A percentile compares a stretch with the other conserved stretches of the same genome.
Conservation (phyloP, 2,888 invertebrate genomes). For the Caenorhabditis sinica region DNA sequence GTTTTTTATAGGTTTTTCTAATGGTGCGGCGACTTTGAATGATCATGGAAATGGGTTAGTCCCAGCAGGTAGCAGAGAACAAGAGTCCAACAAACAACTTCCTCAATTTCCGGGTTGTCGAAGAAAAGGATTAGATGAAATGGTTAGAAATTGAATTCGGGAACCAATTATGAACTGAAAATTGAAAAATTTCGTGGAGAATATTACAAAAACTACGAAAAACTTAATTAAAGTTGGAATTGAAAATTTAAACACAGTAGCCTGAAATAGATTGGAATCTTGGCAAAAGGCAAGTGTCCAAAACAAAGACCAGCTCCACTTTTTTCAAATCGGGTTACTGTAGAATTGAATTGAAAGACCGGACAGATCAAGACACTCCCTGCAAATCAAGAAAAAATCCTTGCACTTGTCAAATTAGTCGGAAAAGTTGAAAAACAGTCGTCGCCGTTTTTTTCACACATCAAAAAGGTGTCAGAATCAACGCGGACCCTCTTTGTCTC, state of each 20-base stretch:
- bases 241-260: not conserved
- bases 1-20: constrained; percentile 53
- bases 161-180: constrained; percentile 21
- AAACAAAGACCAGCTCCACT: constrained; percentile 17
- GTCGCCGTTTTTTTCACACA: constrained; percentile 46
- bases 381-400: constrained; percentile 38
- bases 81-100: constrained; percentile 46
- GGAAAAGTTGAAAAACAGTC: constrained; percentile 1
- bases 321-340: constrained; percentile 19
- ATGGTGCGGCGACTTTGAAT: constrained; percentile 31
- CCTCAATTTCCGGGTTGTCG: constrained; percentile 25
- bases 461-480: constrained; percentile 52
- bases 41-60: constrained; percentile 48
- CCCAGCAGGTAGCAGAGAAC: constrained; percentile 42
- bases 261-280: constrained; percentile 1
- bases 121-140: not conserved
- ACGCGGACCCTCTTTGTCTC: constrained; percentile 38
- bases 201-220: no score
- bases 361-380: constrained; percentile 21
- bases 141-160: not conserved
- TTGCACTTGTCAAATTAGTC: constrained; percentile 68
- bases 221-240: not conserved
- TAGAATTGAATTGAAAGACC: constrained; percentile 7
- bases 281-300: not conserved
- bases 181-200: not conserved